Evolutionary conservation across 2,888 invertebrate species (phyloP).

Genomic region (Ectemnius lituratus): DNA sequence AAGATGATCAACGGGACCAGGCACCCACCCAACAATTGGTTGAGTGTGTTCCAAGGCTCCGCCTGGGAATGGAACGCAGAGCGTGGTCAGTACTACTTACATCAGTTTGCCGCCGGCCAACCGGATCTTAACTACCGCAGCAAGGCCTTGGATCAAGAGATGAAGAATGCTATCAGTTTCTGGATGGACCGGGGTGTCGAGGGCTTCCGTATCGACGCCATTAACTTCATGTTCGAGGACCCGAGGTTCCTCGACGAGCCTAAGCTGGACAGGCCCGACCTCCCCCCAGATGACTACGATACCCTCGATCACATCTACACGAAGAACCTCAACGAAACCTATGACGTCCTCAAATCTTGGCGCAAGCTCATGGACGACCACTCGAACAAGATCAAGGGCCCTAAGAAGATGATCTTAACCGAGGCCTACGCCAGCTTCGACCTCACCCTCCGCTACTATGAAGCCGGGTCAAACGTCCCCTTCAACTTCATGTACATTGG

Average conservation of each 20-base stretch:
- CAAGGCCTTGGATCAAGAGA: constrained; percentile 77
- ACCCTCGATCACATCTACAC: constrained; percentile 76
- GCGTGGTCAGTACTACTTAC: constrained; percentile 82
- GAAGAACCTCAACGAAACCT: constrained; percentile 68
- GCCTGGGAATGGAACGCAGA: constrained; percentile 82
- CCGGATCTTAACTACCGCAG: constrained; percentile 85
- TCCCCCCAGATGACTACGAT: constrained; percentile 62
- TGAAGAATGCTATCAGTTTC: constrained; percentile 79
- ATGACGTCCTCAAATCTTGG: constrained; percentile 79
- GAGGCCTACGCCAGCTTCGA: constrained; percentile 80
- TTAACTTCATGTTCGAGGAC: constrained; percentile 71
- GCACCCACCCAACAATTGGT: constrained; percentile 79
- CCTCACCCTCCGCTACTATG: constrained; percentile 80
- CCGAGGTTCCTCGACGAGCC: constrained; percentile 67
- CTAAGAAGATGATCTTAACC: constrained; percentile 80
- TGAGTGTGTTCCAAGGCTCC: constrained; percentile 80
- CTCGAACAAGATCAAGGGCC: constrained; percentile 76
- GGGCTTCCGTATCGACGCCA: constrained; percentile 81
- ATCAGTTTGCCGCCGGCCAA: constrained; percentile 82
- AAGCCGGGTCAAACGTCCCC: constrained; percentile 78
- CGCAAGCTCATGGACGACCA: constrained; percentile 81
- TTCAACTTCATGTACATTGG: constrained; percentile 83
- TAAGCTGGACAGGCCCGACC: constrained; percentile 43
- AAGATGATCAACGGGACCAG: constrained; percentile 71
- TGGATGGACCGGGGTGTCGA: constrained; percentile 82